phyloP scores from a whole-genome alignment of 2,113 vertebrate genomes.

The Mus musculus region GRCm39 chr5:26974501-26975000 shows the following conservation, averaged over 20 bases:
- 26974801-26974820: background rate
- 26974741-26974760: background rate
- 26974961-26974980: background rate
- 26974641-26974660: too few relatives aligned
- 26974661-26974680: background rate
- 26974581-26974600: too few relatives aligned
- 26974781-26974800: background rate
- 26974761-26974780: background rate
- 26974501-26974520: too few relatives aligned
- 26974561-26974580: too few relatives aligned
- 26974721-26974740: background rate
- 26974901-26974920: background rate
- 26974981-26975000: background rate
- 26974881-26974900: background rate
- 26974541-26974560: too few relatives aligned
- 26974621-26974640: too few relatives aligned
- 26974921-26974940: background rate
- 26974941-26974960: background rate
- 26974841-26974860: background rate
- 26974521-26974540: too few relatives aligned
- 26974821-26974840: background rate
- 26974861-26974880: too few relatives aligned
- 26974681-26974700: background rate
- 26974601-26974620: too few relatives aligned
- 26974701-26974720: background rate